These are phyloP conservation scores for Apostichopus japonicus DNA, from an alignment of 35 echinoderm and acorn worm species.

Conservation along the genomic window DNA sequence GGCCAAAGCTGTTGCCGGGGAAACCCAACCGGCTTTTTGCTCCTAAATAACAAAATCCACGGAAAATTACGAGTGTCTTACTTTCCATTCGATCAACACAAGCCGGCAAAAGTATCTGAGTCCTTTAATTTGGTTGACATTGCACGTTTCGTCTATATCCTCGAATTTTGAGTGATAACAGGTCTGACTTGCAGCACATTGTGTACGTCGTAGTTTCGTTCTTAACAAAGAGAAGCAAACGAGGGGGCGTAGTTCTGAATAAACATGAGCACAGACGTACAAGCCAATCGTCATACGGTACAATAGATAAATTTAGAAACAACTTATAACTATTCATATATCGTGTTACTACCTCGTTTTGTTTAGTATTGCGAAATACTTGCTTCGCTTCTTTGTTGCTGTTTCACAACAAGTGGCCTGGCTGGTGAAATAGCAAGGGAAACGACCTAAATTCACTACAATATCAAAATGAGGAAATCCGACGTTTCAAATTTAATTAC, in stretches of 20 bases:
- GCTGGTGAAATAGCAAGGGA: not conserved
- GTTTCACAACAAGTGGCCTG: not conserved
- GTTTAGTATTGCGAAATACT: constrained; percentile 35
- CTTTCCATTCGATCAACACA: not conserved
- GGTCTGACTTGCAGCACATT: not conserved
- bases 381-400: not conserved
- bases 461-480: too few relatives aligned
- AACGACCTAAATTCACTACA: too few relatives aligned
- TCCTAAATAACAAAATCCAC: not conserved
- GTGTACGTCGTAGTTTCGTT: constrained; percentile 9
- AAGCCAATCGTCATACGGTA: not conserved
- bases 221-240: constrained; percentile 11
- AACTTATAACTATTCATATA: constrained; percentile 27
- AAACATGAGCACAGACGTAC: not conserved
- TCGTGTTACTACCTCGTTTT: not conserved
- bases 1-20: not conserved
- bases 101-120: too few relatives aligned
- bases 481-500: too few relatives aligned
- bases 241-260: constrained; percentile 53
- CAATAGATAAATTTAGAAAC: too few relatives aligned
- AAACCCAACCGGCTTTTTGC: not conserved
- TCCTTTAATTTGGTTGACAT: not conserved
- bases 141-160: not conserved
- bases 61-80: not conserved
- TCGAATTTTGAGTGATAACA: constrained; percentile 21